Evolutionary conservation across 2,888 invertebrate genomes (phyloP).

Genomic region (Sarcophaga rosellei): DNA sequence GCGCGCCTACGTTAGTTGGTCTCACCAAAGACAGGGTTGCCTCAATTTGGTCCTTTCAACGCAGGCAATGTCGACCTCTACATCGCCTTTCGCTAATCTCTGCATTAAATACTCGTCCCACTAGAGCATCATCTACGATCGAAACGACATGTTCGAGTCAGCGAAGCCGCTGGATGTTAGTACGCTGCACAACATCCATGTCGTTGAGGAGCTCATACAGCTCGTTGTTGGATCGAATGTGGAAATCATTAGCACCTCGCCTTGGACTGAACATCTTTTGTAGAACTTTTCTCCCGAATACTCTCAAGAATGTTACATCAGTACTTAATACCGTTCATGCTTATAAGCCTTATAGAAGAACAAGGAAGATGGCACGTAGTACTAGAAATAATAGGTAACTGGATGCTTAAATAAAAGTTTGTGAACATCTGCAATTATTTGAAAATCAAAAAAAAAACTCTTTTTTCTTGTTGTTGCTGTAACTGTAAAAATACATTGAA

Average conservation of each 20-base stretch:
- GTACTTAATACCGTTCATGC: background rate
- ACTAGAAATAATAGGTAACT: too few relatives aligned
- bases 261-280: background rate
- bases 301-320: background rate
- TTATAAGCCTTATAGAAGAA: background rate
- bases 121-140: background rate
- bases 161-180: too few relatives aligned
- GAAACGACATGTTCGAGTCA: too few relatives aligned
- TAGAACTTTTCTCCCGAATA: background rate
- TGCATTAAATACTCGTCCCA: background rate
- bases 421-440: slow-evolving; percentile 1
- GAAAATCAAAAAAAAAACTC: slow-evolving; percentile 14
- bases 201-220: background rate
- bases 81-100: background rate
- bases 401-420: background rate
- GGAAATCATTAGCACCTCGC: background rate
- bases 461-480: background rate
- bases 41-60: too few relatives aligned
- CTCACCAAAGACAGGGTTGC: too few relatives aligned
- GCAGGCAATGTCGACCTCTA: too few relatives aligned
- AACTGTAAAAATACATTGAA: slow-evolving; percentile 38
- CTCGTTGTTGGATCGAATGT: background rate
- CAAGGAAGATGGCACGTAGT: too few relatives aligned
- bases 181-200: background rate
- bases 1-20: too few relatives aligned